These are phyloP conservation scores for Pseudomyrmex gracilis DNA, from an alignment of 1,140 invertebrate species.

Conservation along the genomic window DNA sequence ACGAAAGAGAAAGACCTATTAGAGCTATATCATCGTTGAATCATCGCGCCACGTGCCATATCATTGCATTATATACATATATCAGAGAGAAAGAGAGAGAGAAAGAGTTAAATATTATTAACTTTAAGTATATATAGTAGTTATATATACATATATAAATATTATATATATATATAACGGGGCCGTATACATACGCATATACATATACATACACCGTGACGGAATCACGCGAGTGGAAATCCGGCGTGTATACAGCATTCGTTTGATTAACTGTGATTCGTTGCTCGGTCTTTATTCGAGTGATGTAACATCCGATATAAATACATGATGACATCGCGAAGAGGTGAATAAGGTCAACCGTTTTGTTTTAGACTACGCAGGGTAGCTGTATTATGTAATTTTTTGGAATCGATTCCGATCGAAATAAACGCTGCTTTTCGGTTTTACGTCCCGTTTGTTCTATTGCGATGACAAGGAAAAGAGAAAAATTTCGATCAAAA, in stretches of 20 bases:
- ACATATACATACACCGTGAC: constrained; percentile 9
- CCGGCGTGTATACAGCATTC: constrained; percentile 39
- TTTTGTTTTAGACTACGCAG: too few species aligned
- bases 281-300: constrained; percentile 46
- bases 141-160: constrained; percentile 54
- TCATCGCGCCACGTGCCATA: constrained; percentile 80
- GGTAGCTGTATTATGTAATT: too few species aligned
- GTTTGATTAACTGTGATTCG: constrained; percentile 53
- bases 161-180: constrained; percentile 51
- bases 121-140: constrained; percentile 54
- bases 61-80: constrained; percentile 75
- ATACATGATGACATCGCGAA: background rate
- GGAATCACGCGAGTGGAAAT: constrained; percentile 40
- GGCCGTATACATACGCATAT: background rate
- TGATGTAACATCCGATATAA: background rate
- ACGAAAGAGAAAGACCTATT: constrained; percentile 62
- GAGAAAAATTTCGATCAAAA: background rate
- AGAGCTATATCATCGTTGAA: constrained; percentile 77
- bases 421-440: too few species aligned
- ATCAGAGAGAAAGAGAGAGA: constrained; percentile 2
- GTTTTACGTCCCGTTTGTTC: too few species aligned
- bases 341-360: background rate
- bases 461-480: background rate
- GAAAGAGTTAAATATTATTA: constrained; percentile 72
- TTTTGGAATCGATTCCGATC: too few species aligned